Base-by-base conservation (phyloP, 2,797 vertebrate genomes). In the Neostethus bicornis region DNA sequence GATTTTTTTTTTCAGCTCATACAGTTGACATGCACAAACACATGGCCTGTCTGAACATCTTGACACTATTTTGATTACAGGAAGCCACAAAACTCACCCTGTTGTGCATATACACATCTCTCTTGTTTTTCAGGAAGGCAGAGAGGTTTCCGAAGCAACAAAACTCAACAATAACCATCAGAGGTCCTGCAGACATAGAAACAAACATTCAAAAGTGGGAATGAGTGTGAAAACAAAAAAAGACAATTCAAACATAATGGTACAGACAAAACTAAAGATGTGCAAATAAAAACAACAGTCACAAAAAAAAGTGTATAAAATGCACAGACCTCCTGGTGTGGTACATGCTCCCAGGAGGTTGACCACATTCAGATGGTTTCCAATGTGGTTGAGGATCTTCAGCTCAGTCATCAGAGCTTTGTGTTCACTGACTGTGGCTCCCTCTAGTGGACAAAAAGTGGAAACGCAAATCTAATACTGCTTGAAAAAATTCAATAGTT, bases 161-260 rank as follows among this genome's bases (percentile, higher is more conserved):
- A 73, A 94, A 98, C 81, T 98, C 96, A 8, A 98, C 96, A 23
- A 98, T 96, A 50, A 98, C 90, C 96, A 98, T 95, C 68, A 98
- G 84, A 11, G 95, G 95, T 24, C 95, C 96, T 98, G 79, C 5
- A n/a, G 46, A 35, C 4, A 46, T 7, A 51, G 19, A n/a, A 38
- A 23, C 3, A 50, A 47, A 61, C 26, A 46, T 19, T 29, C 7
- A 24, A 17, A 0, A 37, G 20, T 11, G 23, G 20, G 8, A 35
- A 8, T n/a, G 35, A 16, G 6, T 28, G 14, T 16, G 34, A 17
- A 48, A 10, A 3, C 16, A 35, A 1, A 13, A 17, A 44, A 25
- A 31, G 20, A 42, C 3, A 60, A 19, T 21, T 60, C 41, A 57
- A 38, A 39, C 17, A 25, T 9, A 43, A 6, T 0, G 16, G 3